Evolutionary conservation across 2,888 invertebrate species (phyloP), one percentile per base, ranked within the genome.

Genomic region (Drosophila setosimentum): DNA sequence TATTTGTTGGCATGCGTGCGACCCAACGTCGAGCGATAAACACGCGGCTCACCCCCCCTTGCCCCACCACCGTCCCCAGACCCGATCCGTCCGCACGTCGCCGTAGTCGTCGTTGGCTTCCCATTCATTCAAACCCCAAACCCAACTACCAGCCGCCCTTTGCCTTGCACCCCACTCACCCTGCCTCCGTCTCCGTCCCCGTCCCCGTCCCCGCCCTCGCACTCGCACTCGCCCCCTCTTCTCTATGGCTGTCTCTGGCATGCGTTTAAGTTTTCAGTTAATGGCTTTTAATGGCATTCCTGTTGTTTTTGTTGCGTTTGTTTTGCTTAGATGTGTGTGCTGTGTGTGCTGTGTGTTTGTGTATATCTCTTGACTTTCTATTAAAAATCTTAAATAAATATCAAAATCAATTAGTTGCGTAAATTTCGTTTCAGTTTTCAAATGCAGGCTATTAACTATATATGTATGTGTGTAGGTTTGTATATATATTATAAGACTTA

Each of bases 251-350:
- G 76, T 87, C 81, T 82, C 73, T 78, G 88, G 78, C 83, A 88
- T 85, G 90, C 83, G 88, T 88, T 90, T 86, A 82, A 91, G 90
- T 90, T 91, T 91, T 79, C 84, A 91, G 89, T 90, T 89, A 89
- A 89, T 89, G 91, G 91, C 87, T 91, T 91, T 91, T 91, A 89
- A 89, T 89, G 89, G 89, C 82, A 78, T 82, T 83, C 80, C 82
- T 59, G 48, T 67, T 71, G 51, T 65, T 60, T 32, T 33, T 58
- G 54, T 35, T 54, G 48, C 45, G 54, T 63, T 60, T 64, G 68
- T 69, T 73, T 80, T 70, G 64, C 66, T 49, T 74, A 21, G 62
- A 55, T 45, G 3, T 29, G 48, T 35, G 29, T 50, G 33, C 45
- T 66, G 35, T 59, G 51, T 63, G 51, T 55, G 13, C 0, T 65